These are phyloP conservation scores for Latrodectus elegans DNA, from an alignment of 2,888 invertebrate species.

Conservation along the genomic window DNA sequence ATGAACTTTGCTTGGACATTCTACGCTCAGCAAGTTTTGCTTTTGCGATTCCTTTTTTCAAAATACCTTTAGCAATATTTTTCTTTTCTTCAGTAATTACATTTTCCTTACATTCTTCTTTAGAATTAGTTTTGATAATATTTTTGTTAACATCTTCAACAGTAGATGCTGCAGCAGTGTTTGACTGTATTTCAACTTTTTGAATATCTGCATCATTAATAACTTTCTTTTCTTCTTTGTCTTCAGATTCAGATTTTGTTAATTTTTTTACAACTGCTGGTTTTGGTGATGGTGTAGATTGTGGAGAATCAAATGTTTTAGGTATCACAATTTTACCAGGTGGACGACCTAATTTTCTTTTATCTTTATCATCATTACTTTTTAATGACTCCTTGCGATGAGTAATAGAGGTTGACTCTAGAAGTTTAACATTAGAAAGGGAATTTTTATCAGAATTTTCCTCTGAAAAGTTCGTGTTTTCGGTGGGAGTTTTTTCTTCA, in stretches of 20 bases:
- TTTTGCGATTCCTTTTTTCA: conserved; percentile 65
- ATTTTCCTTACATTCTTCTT: conserved; percentile 14
- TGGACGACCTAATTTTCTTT: conserved; percentile 60
- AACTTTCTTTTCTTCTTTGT: conserved; percentile 22
- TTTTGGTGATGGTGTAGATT: conserved; percentile 62
- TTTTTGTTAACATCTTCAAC: conserved; percentile 58
- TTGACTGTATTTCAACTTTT: neutral
- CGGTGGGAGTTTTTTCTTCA: neutral
- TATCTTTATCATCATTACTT: conserved; percentile 43
- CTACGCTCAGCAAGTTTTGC: conserved; percentile 64
- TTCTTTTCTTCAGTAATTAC: conserved; percentile 67
- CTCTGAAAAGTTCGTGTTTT: neutral
- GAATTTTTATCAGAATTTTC: conserved; percentile 34
- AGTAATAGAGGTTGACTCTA: conserved; percentile 18
- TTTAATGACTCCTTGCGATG: conserved; percentile 43
- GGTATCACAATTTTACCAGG: conserved; percentile 68
- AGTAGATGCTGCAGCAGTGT: neutral
- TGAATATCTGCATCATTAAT: too few relatives aligned
- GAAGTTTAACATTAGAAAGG: conserved; percentile 10
- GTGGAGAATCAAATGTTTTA: conserved; percentile 64
- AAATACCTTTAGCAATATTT: conserved; percentile 64
- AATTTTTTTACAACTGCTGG: conserved; percentile 20
- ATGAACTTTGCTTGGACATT: conserved; percentile 65
- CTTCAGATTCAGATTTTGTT: conserved; percentile 27
- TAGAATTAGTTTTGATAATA: conserved; percentile 16